These are phyloP conservation scores for Philopotamus ludificatus DNA, from an alignment of 1,140 invertebrate species.

Conservation along the genomic window DNA sequence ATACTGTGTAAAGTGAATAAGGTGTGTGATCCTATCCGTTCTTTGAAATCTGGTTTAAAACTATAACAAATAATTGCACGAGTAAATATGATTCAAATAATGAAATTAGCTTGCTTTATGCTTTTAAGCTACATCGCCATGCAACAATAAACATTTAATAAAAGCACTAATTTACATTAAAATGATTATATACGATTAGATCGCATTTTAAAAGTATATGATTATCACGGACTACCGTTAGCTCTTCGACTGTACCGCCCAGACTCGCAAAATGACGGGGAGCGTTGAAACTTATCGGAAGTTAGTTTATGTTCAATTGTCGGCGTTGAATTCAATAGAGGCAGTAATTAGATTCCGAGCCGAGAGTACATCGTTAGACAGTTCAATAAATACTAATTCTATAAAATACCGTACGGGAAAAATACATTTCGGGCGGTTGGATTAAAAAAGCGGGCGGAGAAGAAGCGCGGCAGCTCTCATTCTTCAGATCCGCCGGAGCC, in stretches of 20 bases:
- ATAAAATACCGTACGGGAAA: neutral
- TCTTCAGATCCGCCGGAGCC: no score
- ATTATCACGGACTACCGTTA: slow-evolving; percentile 18
- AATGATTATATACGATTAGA: no score
- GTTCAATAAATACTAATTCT: neutral
- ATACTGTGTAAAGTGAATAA: no score
- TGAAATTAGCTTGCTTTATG: neutral
- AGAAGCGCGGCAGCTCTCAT: no score
- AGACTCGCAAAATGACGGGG: slow-evolving; percentile 26
- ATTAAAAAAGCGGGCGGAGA: neutral
- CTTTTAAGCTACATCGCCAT: no score
- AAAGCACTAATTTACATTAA: no score
- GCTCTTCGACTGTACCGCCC: slow-evolving; percentile 9
- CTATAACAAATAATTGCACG: neutral
- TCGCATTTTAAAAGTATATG: no score
- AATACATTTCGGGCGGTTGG: neutral
- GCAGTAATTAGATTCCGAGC: slow-evolving; percentile 33
- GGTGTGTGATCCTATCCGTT: no score
- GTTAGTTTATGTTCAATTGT: slow-evolving; percentile 41
- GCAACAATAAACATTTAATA: no score
- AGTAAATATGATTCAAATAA: no score
- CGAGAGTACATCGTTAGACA: slow-evolving; percentile 2
- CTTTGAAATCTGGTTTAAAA: neutral
- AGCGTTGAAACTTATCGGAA: slow-evolving; percentile 36
- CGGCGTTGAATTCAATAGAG: slow-evolving; percentile 31